Conservation (phyloP, 2,113 vertebrate genomes). For the Pristiophorus japonicus region DNA sequence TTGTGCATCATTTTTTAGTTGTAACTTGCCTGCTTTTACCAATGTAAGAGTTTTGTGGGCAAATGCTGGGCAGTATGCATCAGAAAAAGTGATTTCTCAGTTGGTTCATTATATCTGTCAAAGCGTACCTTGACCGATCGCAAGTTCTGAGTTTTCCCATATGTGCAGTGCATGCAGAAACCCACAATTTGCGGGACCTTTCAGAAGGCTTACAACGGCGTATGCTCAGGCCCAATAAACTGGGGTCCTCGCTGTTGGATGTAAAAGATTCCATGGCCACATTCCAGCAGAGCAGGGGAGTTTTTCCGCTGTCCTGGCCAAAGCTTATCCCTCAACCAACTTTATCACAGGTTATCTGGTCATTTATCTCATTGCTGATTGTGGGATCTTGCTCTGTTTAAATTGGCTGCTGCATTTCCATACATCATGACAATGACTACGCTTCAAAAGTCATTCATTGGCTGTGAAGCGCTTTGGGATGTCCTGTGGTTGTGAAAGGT, state of each 20-base stretch:
- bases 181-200: no score
- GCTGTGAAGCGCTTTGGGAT: neutral
- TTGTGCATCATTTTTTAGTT: no score
- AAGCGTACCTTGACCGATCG: no score
- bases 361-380: neutral
- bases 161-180: no score
- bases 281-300: neutral
- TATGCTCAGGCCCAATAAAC: neutral
- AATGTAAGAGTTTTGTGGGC: no score
- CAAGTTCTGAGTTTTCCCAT: no score
- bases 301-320: no score
- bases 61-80: no score
- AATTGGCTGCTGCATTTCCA: neutral
- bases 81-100: no score
- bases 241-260: neutral
- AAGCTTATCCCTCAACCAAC: neutral
- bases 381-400: neutral
- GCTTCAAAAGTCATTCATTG: neutral
- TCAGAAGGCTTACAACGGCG: no score
- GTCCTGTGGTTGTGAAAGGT: neutral
- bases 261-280: neutral
- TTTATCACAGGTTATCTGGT: neutral
- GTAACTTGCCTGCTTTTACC: no score
- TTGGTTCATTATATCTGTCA: no score
- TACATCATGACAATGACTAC: neutral